Percentiles rank a stretch among this genome's conserved stretches.
These are phyloP conservation scores for Sesamia inferens DNA, from an alignment of 2,888 invertebrate species.

Conservation along the genomic window DNA sequence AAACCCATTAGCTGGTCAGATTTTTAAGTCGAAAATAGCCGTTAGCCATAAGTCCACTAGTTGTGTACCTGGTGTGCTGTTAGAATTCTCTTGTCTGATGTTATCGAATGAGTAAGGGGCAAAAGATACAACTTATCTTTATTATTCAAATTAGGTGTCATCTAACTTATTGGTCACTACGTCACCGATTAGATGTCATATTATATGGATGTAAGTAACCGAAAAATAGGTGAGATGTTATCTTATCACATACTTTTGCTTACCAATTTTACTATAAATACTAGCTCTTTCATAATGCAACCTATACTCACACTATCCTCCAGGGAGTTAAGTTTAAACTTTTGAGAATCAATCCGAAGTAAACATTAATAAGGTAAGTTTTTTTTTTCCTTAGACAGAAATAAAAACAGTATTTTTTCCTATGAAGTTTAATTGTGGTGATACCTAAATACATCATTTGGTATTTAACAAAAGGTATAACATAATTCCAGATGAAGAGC, in stretches of 20 bases:
- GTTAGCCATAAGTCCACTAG: too few species aligned
- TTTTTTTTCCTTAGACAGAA: too few species aligned
- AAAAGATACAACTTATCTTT: background rate
- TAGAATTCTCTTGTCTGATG: background rate
- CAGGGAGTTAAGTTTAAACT: background rate
- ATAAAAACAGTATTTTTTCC: background rate
- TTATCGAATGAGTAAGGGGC: background rate
- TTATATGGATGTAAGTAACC: background rate
- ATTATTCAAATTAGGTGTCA: background rate
- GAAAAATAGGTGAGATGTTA: background rate
- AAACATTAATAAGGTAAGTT: background rate
- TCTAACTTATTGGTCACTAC: background rate
- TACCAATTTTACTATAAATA: conserved; percentile 34
- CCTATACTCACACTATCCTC: conserved; percentile 17
- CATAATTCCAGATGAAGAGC: conserved; percentile 36
- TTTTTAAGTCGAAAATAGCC: background rate
- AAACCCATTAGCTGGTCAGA: too few species aligned
- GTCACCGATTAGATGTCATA: background rate
- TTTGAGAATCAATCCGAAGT: background rate
- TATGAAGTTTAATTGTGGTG: background rate
- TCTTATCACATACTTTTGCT: conserved; percentile 8
- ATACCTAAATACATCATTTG: background rate
- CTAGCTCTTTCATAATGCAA: background rate
- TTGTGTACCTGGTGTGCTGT: too few species aligned
- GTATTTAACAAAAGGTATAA: background rate